A percentile compares a stretch with the other conserved stretches of the same genome.
phyloP scores from a whole-genome alignment of 1,140 invertebrate species.

The Bacillus rossius region DNA sequence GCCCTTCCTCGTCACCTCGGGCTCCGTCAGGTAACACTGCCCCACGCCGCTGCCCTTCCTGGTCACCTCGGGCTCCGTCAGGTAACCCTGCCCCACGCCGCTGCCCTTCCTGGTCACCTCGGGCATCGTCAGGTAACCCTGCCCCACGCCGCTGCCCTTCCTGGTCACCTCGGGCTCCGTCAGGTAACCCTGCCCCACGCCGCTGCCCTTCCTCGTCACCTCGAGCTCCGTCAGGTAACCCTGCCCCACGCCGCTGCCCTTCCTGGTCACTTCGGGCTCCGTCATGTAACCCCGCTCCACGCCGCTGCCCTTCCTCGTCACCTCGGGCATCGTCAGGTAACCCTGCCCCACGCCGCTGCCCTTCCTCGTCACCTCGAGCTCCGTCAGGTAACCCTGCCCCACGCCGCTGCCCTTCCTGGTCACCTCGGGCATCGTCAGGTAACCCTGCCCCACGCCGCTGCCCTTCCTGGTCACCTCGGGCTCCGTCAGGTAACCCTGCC shows the following conservation, averaged over 20 bases:
- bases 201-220: slow-evolving; percentile 63
- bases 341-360: neutral
- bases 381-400: slow-evolving; percentile 49
- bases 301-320: slow-evolving; percentile 63
- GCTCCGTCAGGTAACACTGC: slow-evolving; percentile 52
- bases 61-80: slow-evolving; percentile 36
- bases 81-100: slow-evolving; percentile 61
- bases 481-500: too few species aligned
- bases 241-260: too few species aligned
- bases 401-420: slow-evolving; percentile 65
- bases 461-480: too few species aligned
- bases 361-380: too few species aligned
- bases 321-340: slow-evolving; percentile 59
- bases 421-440: slow-evolving; percentile 60
- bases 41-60: too few species aligned
- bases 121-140: slow-evolving; percentile 54
- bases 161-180: too few species aligned
- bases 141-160: too few species aligned
- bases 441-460: slow-evolving; percentile 19
- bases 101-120: slow-evolving; percentile 63
- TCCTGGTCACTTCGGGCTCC: too few species aligned
- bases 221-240: slow-evolving; percentile 58
- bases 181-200: slow-evolving; percentile 60
- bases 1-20: slow-evolving; percentile 62
- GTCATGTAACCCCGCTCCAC: slow-evolving; percentile 52